Base-by-base conservation (phyloP, 92 coral and sea anemone genomes). In the Parazoanthus atlanticus region DNA sequence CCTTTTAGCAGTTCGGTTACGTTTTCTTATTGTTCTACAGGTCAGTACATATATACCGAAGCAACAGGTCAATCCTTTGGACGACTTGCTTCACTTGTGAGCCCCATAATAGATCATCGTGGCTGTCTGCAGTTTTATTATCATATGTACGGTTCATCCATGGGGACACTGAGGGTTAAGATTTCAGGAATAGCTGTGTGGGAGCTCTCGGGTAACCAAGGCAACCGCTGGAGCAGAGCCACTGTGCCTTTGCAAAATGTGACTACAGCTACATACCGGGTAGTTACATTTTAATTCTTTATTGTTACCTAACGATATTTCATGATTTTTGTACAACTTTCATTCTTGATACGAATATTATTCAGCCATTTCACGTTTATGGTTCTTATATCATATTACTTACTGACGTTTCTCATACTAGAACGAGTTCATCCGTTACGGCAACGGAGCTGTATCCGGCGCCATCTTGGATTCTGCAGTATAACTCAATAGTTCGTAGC, bases 171-270 rank as follows among this genome's bases (percentile, higher is more conserved):
- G 29, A 82, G 86, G 28, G 36, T 82, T 9, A 82, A 82, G 33
- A 58, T 82, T 2, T 58, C 86, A 0, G 86, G 86, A 21, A 38
- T 29, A 25, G 36, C 64, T 25, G 34, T 28, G 12, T 82, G 86
- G 86, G 86, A 34, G 12, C 86, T 82, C 21, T 58, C 17, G 13
- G 86, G 86, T 23, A 82, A 82, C 74, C 49, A 82, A 11, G 86
- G 86, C 49, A 82, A 64, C 54, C 26, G 29, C 28, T 82, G 86
- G 86, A 64, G n/a, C 33, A 82, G 86, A 82, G 86, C 86, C 11
- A 64, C 75, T 21, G 54, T 82, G 0, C 86, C 86, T 26, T 31
- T 82, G 52, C 29, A 19, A 0, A 82, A 65, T 28, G 46, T 82
- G 29, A 61, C 78, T 23, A 2, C 85, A 34, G 23, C 76, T 0